Base-by-base conservation (phyloP, 2,797 vertebrate species). In the Sparus aurata region DNA sequence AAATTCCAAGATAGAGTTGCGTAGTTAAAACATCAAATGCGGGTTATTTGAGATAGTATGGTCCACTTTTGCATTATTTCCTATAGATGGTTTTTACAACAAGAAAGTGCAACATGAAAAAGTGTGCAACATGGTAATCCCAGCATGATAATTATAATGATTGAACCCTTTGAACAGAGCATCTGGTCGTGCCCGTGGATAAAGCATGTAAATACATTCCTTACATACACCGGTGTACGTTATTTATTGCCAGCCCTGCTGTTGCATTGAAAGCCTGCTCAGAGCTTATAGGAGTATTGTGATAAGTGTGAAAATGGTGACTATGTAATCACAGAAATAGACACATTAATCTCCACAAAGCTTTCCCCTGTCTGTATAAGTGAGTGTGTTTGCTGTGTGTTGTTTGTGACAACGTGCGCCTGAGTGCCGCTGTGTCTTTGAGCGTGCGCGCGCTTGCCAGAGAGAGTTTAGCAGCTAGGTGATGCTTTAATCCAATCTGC, bases 401-500 rank as follows among this genome's bases (percentile, higher is more conserved):
- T 34, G 34, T 23, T 16, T 59, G 34, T 47, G 58, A 46, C 13
- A 46, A 11, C 61, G 57, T 65, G 63, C 45, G 50, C 17, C 4
- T 50, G 15, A 43, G 47, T 65, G 66, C 38, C 4, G 11, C 38
- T 67, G 49, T 46, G 25, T 64, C 23, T 63, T 22, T 50, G 49
- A 60, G 34, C 4, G 52, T 60, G 27, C 15, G 46, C 20, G 77
- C 47, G 34, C 58, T 71, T 87, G 69, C 82, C 60, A 78, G 68
- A 22, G 75, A 75, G 61, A 82, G 73, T 89, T 91, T 86, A 90
- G 80, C 86, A 88, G 85, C 80, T 81, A 85, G 86, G 73, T 87
- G 82, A 87, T 85, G 79, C 85, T 83, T 92, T 89, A 88, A 89
- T 92, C 85, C 82, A 79, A 79, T 90, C 84, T 87, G 77, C 83